Base-by-base conservation (phyloP, 2,797 vertebrate species). In the Lepilemur septentrionalis region DNA sequence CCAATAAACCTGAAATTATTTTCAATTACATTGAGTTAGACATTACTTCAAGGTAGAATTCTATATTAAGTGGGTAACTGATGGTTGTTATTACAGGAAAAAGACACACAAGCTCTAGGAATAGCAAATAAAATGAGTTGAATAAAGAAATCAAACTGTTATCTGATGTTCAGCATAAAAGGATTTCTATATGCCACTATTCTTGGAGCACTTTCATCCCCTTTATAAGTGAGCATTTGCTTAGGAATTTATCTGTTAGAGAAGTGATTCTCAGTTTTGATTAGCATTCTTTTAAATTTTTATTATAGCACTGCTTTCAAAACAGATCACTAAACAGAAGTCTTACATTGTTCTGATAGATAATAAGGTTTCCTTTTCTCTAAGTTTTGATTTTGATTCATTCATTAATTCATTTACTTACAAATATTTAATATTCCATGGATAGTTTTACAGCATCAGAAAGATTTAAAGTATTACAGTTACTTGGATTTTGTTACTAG, bases 21-120 rank as follows among this genome's bases (percentile, higher is more conserved):
- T 97, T 95, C 96, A 85, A 69, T 96, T 89, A 57, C 80, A 75
- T 76, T 93, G 32, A 97, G 80, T 95, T 92, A 91, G 76, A 93
- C 76, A 82, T 95, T 70, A 95, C 69, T 81, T 81, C 73, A 94
- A 93, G 81, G 78, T 92, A 96, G 63, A 95, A 78, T 89, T 97
- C 90, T 91, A 85, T 92, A 97, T 92, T 93, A 96, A 95, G 52
- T 90, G 81, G 30, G 55, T 88, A 95, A 95, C 48, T 80, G 83
- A 93, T 95, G 84, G 73, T 82, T 82, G 65, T 85, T 95, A 93
- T 95, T 96, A 92, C 32, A 88, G 52, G 50, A 95, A 92, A 95
- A 94, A 91, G n/a, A 88, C 63, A 63, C 11, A 65, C 11, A 92
- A 17, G 43, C 25, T 8, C 22, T 88, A 93, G 46, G 35, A 93